Evolutionary conservation across 2,113 vertebrate species (phyloP).

Genomic region (Gallinago jamesoni): DNA sequence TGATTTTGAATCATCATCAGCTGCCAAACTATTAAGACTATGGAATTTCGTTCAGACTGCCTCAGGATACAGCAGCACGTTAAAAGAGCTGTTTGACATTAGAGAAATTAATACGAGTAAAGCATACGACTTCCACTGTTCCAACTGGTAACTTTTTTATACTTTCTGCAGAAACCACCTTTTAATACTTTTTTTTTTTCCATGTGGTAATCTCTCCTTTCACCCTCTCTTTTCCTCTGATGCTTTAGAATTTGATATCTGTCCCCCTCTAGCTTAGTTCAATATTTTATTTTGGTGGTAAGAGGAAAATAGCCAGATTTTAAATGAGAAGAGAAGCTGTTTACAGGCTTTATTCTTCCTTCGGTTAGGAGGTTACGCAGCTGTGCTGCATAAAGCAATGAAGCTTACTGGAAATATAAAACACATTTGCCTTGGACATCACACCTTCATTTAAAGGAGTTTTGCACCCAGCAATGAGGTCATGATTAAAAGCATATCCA

Average conservation of each 20-base stretch:
- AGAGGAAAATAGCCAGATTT: not conserved
- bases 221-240: not conserved
- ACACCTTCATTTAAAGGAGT: not conserved
- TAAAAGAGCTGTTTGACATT: not conserved
- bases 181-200: not conserved
- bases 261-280: not conserved
- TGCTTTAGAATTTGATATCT: not conserved
- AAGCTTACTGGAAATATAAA: not conserved
- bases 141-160: not conserved
- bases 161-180: not conserved
- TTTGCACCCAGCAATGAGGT: not conserved
- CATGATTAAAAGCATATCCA: constrained; percentile 19
- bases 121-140: not conserved
- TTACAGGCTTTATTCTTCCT: not conserved
- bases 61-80: not conserved
- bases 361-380: not conserved
- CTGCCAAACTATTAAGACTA: not conserved
- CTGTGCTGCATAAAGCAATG: not conserved
- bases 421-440: not conserved
- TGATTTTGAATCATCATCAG: not conserved
- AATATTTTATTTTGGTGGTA: not conserved
- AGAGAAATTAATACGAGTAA: not conserved
- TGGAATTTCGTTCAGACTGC: not conserved
- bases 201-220: not conserved
- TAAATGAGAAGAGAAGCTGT: not conserved